phyloP scores from a whole-genome alignment of 2,888 invertebrate genomes.

The Lithophane socia region DNA sequence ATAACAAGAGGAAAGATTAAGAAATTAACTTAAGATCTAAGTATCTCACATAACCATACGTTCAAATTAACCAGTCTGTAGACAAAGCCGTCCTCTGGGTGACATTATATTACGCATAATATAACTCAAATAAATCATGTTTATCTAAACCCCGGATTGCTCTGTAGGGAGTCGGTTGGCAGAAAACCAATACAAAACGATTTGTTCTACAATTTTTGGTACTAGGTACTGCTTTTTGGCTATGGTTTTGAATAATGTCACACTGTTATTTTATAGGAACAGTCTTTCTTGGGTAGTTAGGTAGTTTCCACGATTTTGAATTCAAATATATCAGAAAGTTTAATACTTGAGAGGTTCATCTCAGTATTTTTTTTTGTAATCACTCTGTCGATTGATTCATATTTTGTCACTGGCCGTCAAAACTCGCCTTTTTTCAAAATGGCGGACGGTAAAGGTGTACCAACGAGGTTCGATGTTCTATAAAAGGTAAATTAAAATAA shows the following conservation, averaged over 20 bases:
- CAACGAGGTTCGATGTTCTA: background rate
- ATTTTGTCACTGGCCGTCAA: too few relatives aligned
- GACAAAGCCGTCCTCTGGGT: constrained; percentile 61
- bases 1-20: background rate
- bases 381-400: too few relatives aligned
- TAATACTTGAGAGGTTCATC: too few relatives aligned
- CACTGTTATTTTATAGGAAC: background rate
- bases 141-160: constrained; percentile 65
- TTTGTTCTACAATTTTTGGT: constrained; percentile 31
- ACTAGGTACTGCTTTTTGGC: background rate
- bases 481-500: background rate
- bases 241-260: background rate
- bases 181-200: constrained; percentile 55
- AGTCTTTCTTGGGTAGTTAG: too few relatives aligned
- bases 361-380: too few relatives aligned
- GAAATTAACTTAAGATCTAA: background rate
- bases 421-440: too few relatives aligned
- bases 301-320: too few relatives aligned
- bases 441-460: too few relatives aligned
- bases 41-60: constrained; percentile 18
- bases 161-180: constrained; percentile 60
- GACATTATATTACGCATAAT: constrained; percentile 61
- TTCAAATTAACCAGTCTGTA: constrained; percentile 32
- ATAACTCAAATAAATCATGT: constrained; percentile 67
- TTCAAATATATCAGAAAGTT: too few relatives aligned